A percentile compares a stretch with the other conserved stretches of the same genome.
phyloP scores from a whole-genome alignment of 1,140 invertebrate species.

The Ips nitidus region DNA sequence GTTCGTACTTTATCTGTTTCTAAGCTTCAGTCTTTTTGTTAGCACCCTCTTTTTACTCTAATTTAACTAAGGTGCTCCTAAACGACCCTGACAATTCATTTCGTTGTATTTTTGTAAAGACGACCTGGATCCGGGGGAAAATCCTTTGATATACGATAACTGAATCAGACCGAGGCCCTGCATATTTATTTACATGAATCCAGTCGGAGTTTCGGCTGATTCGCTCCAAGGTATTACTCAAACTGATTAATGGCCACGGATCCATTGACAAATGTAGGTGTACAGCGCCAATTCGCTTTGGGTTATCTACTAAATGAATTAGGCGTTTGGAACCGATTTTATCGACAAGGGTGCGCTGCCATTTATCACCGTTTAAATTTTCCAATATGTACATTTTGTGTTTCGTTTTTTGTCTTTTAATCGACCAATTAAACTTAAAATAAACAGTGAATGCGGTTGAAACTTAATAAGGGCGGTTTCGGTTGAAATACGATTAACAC shows the following conservation, averaged over 20 bases:
- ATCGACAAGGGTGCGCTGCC: constrained; percentile 24
- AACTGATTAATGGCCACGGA: constrained; percentile 36
- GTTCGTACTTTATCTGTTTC: too few relatives aligned
- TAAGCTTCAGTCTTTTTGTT: too few relatives aligned
- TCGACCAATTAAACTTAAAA: too few relatives aligned
- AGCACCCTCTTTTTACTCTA: too few relatives aligned
- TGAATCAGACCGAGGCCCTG: constrained; percentile 14
- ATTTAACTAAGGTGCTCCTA: too few relatives aligned
- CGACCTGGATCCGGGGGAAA: background rate
- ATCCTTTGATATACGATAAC: constrained; percentile 21
- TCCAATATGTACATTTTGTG: constrained; percentile 21
- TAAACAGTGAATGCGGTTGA: background rate
- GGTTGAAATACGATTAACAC: constrained; percentile 12
- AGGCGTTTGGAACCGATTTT: constrained; percentile 36
- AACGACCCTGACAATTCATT: too few relatives aligned
- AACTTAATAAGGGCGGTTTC: background rate
- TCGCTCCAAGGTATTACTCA: constrained; percentile 35
- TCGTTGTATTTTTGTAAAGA: too few relatives aligned
- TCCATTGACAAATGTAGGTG: constrained; percentile 39
- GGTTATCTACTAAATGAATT: constrained; percentile 39
- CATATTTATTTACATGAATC: constrained; percentile 35
- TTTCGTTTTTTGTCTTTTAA: background rate
- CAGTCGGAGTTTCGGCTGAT: constrained; percentile 15
- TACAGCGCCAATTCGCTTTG: constrained; percentile 37
- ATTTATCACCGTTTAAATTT: constrained; percentile 26